Evolutionary conservation across 2,797 vertebrate genomes (phyloP), one percentile per base, ranked within the genome.

Genomic region (Mareca penelope): DNA sequence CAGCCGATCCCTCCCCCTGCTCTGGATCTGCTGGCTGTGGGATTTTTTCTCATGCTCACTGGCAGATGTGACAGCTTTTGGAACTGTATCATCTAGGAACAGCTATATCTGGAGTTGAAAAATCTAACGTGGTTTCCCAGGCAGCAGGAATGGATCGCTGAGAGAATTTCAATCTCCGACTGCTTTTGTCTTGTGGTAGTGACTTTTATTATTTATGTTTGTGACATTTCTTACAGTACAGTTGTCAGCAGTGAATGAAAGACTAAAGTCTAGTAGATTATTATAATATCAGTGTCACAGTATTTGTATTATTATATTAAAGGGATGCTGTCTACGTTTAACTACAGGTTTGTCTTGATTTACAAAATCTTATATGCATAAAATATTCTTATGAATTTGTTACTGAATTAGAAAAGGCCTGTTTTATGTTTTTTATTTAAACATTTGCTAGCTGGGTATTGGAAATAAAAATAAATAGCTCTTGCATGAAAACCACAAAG

Each of bases 51-150:
- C 88, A 44, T 92, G 92, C 84, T 96, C 88, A 1, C 88, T 80
- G 96, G 95, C 96, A 97, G 96, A 96, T 97, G 96, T 96, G 96
- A 93, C 96, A 97, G 96, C 90, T 96, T 91, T 89, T 68, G 96
- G 96, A 95, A 87, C 85, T 81, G 90, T 87, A 95, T 94, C 96
- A 57, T 79, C 96, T 46, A 83, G 92, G 93, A 97, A 65, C 94
- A 89, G 94, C 96, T 96, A 67, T 94, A 77, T 85, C 92, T 87
- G 94, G 96, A 95, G 91, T 92, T 95, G 91, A 83, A 94, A 95
- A 87, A 94, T 26, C 95, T 85, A 90, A 86, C 81, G 88, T 94
- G 96, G 95, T 95, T 97, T 95, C 96, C 95, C 88, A 89, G 96
- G 96, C 95, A 96, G 93, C 94, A 95, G 96, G 82, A 96, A 94